Conservation (phyloP, 2,113 vertebrate genomes). For the Entelurus aequoreus region DNA sequence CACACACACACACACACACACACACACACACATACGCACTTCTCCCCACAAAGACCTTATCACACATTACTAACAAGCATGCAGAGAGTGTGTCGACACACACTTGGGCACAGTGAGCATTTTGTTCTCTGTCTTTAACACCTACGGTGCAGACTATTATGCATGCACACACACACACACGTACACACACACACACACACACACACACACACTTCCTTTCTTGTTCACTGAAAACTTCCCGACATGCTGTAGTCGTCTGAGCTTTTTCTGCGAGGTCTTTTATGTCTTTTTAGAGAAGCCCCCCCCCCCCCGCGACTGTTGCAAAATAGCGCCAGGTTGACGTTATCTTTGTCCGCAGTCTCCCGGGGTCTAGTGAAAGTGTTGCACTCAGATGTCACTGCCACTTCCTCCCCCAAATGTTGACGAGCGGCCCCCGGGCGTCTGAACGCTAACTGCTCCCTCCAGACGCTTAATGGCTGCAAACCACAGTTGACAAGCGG, state of each 20-base stretch:
- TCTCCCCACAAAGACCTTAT: conserved; percentile 28
- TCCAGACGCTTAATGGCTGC: conserved; percentile 36
- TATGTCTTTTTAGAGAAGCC: no score
- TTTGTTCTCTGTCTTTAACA: conserved; percentile 41
- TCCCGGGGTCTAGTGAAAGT: conserved; percentile 52
- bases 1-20: conserved; percentile 19
- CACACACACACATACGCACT: conserved; percentile 24
- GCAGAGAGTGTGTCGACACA: conserved; percentile 37
- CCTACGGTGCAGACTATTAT: background rate
- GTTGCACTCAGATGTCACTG: conserved; percentile 47
- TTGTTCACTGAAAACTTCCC: background rate
- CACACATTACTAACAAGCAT: conserved; percentile 48
- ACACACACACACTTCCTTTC: background rate
- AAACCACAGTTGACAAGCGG: conserved; percentile 30
- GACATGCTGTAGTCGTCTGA: no score
- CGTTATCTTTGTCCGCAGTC: conserved; percentile 52
- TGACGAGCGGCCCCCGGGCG: conserved; percentile 37
- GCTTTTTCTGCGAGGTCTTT: no score
- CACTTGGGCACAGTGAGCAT: conserved; percentile 34
- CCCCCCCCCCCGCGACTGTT: background rate
- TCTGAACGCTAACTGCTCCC: conserved; percentile 16
- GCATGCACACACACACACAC: conserved; percentile 4
- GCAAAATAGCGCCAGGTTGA: conserved; percentile 29
- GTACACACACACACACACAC: background rate
- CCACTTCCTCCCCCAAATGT: conserved; percentile 53